Evolutionary conservation across 2,797 vertebrate species (phyloP).

Genomic region (Uromys caudimaculatus): DNA sequence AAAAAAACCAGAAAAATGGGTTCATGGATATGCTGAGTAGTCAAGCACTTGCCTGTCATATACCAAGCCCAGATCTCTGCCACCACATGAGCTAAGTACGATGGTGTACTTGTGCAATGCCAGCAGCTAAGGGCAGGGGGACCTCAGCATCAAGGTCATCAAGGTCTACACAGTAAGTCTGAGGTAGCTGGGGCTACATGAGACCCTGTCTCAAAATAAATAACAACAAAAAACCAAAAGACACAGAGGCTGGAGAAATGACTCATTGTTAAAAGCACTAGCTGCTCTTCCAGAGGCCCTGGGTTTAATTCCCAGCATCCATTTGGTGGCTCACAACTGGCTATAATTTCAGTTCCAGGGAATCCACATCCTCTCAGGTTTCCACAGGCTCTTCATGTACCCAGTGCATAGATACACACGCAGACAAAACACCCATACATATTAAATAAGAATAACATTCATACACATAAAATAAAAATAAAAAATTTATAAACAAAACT

Average conservation of each 20-base stretch:
- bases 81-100: not conserved
- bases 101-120: not conserved
- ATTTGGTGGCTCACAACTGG: not conserved
- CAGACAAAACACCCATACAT: not conserved
- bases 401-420: not conserved
- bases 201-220: not conserved
- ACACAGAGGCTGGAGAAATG: not conserved
- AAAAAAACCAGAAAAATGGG: not conserved
- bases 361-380: not conserved
- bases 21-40: not conserved
- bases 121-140: not conserved
- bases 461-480: not conserved
- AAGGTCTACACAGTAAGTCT: not conserved
- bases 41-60: not conserved
- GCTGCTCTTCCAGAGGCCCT: not conserved
- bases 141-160: not conserved
- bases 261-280: not conserved
- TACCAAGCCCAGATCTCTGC: not conserved
- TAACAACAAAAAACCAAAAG: not conserved
- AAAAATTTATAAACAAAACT: not conserved
- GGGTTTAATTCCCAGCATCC: not conserved
- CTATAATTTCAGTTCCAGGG: not conserved
- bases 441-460: not conserved
- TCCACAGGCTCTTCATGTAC: not conserved
- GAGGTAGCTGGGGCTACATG: not conserved